Percentiles rank a stretch among this genome's conserved stretches.
These are phyloP conservation scores for Automeris io DNA, from an alignment of 2,888 invertebrate genomes.

Conservation along the genomic window DNA sequence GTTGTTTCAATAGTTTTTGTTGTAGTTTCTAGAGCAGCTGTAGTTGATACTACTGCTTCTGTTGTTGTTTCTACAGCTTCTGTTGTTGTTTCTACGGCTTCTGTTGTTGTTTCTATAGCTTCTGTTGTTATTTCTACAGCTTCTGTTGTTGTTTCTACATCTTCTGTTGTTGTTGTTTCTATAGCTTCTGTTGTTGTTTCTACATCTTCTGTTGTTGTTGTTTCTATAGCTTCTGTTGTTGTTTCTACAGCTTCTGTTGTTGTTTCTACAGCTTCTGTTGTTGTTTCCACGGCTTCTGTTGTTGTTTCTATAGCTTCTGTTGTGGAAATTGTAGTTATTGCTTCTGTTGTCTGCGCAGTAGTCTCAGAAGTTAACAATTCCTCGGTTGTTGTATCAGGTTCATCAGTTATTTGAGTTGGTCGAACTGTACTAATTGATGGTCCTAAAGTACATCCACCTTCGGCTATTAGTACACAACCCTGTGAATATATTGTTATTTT, in stretches of 20 bases:
- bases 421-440: conserved; percentile 1
- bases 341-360: conserved; percentile 8
- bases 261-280: conserved; percentile 4
- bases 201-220: conserved; percentile 8
- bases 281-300: conserved; percentile 3
- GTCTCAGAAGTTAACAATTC: conserved; percentile 4
- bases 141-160: conserved; percentile 2
- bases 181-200: too few species aligned
- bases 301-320: conserved; percentile 2
- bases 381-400: conserved; percentile 1
- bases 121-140: conserved; percentile 7
- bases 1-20: not conserved
- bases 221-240: not conserved
- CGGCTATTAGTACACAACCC: conserved; percentile 23
- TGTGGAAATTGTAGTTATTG: not conserved
- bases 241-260: not conserved
- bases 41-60: conserved; percentile 3
- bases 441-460: conserved; percentile 28
- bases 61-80: conserved; percentile 2
- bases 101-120: not conserved
- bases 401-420: too few species aligned
- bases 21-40: not conserved
- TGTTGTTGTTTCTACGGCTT: conserved; percentile 4
- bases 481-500: too few species aligned
- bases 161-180: conserved; percentile 2